These are phyloP conservation scores for Momotus momota DNA, from an alignment of 2,797 vertebrate genomes.

Conservation along the genomic window DNA sequence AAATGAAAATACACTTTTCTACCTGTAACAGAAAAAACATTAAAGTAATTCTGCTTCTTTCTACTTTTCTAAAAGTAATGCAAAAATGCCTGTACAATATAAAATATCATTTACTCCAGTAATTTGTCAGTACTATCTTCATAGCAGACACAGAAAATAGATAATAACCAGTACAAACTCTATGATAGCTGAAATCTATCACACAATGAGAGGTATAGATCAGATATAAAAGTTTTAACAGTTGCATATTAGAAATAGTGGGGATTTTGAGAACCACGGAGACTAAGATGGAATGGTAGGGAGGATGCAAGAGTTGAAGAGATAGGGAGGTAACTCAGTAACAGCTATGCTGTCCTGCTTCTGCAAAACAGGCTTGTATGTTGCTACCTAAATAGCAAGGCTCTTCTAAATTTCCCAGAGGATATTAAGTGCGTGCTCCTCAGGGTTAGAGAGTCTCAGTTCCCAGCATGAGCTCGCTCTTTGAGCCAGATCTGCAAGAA, in stretches of 20 bases:
- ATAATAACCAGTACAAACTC: not conserved
- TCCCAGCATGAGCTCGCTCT: not conserved
- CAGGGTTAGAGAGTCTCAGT: not conserved
- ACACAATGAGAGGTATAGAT: not conserved
- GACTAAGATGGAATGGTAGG: not conserved
- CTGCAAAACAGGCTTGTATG: not conserved
- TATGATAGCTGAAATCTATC: not conserved
- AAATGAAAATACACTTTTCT: not conserved
- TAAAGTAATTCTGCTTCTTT: not conserved
- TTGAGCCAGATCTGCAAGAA: not conserved
- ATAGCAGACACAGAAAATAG: not conserved
- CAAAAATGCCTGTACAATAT: not conserved
- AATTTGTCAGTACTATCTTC: not conserved
- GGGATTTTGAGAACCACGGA: not conserved
- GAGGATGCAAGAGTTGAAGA: not conserved
- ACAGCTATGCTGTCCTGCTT: not conserved
- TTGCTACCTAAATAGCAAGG: not conserved
- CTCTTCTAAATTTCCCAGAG: not conserved
- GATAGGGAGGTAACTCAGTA: not conserved
- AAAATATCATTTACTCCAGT: not conserved
- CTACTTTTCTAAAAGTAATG: not conserved
- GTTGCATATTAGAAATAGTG: not conserved
- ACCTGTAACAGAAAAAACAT: not conserved
- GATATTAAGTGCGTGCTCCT: not conserved
- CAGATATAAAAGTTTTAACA: not conserved